phyloP scores from a whole-genome alignment of 2,113 vertebrate genomes.

The Hippolais icterina region DNA sequence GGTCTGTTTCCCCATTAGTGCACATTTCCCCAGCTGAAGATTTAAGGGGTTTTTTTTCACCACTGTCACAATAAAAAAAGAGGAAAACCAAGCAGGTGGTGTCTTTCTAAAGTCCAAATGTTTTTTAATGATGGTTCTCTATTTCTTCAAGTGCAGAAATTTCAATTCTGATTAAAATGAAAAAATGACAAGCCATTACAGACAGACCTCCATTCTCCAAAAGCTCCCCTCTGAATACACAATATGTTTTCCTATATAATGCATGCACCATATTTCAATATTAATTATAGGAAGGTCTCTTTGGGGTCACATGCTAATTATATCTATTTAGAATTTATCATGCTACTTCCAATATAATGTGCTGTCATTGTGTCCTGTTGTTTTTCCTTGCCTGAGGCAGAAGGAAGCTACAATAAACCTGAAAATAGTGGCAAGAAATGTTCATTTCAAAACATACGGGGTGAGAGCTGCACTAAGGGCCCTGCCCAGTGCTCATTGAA shows the following conservation, averaged over 20 bases:
- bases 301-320: slow-evolving; percentile 61
- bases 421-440: slow-evolving; percentile 33
- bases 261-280: slow-evolving; percentile 19
- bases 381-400: slow-evolving; percentile 58
- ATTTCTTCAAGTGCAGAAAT: slow-evolving; percentile 13
- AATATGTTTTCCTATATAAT: slow-evolving; percentile 1
- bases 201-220: neutral
- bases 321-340: slow-evolving; percentile 59
- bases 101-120: slow-evolving; percentile 10
- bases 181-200: slow-evolving; percentile 21
- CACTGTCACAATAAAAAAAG: neutral
- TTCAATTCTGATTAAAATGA: neutral
- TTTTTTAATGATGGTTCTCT: slow-evolving; percentile 12
- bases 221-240: neutral
- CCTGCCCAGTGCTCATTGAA: neutral
- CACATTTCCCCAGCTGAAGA: neutral
- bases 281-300: slow-evolving; percentile 52
- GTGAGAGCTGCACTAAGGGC: neutral
- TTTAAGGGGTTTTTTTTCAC: neutral
- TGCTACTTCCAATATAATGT: slow-evolving; percentile 7
- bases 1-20: slow-evolving; percentile 31
- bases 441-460: neutral
- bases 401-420: slow-evolving; percentile 50
- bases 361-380: slow-evolving; percentile 19
- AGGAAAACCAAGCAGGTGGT: neutral